Evolutionary conservation across 2,888 invertebrate species (phyloP).

Genomic region (Micoletzkya japonica): DNA sequence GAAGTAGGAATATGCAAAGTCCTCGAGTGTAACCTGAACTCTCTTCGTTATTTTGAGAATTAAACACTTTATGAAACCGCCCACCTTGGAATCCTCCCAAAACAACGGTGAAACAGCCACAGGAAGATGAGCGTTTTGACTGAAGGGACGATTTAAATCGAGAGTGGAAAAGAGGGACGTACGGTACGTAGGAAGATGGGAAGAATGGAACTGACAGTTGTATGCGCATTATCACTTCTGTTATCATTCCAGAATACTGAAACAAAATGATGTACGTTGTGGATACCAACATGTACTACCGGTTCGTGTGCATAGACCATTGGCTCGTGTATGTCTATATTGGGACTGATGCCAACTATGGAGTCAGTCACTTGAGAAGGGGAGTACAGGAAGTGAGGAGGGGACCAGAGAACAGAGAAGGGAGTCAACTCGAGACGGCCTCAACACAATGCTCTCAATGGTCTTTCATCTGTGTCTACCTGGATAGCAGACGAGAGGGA

Average conservation of each 20-base stretch:
- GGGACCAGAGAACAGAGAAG: conserved; percentile 44
- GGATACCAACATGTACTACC: conserved; percentile 29
- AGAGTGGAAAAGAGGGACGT: conserved; percentile 29
- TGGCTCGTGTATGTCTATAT: conserved; percentile 33
- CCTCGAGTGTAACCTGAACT: conserved; percentile 5
- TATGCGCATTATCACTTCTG: conserved; percentile 43
- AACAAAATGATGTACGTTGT: conserved; percentile 27
- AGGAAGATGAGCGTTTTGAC: conserved; percentile 46
- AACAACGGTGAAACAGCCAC: conserved; percentile 47
- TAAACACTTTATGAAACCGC: not conserved
- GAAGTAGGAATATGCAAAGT: conserved; percentile 13
- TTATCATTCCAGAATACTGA: conserved; percentile 48
- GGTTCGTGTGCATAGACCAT: conserved; percentile 42
- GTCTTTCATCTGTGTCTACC: conserved; percentile 23
- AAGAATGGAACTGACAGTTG: conserved; percentile 52
- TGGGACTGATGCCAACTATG: conserved; percentile 38
- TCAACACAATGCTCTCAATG: conserved; percentile 25
- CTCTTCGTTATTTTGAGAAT: not conserved
- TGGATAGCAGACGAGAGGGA: conserved; percentile 47
- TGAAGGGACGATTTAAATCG: no score
- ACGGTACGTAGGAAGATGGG: conserved; percentile 36
- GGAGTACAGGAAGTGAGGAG: conserved; percentile 50
- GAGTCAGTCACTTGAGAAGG: conserved; percentile 40
- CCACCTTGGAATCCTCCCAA: conserved; percentile 44
- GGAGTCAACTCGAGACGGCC: conserved; percentile 41